Evolutionary conservation across 2,888 invertebrate species (phyloP).

Genomic region (Hemicrepidius hirtus): DNA sequence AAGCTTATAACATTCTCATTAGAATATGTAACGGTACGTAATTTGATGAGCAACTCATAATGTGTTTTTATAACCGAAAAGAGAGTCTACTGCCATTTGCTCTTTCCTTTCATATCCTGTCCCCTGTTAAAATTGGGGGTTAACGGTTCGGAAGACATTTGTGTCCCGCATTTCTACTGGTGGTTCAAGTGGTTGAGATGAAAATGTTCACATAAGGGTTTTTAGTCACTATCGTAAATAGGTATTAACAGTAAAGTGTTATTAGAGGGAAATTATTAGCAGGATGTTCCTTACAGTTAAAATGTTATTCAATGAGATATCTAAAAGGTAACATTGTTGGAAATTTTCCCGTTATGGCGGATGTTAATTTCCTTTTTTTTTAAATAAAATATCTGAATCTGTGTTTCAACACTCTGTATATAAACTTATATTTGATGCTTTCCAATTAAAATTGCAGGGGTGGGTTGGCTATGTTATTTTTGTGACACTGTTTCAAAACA

Average conservation of each 20-base stretch:
- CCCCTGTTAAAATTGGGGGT: conserved; percentile 34
- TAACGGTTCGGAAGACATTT: conserved; percentile 45
- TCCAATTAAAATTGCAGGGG: no score
- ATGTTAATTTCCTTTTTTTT: no score
- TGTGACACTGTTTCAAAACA: background rate
- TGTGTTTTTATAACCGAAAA: conserved; percentile 17
- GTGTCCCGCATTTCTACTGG: conserved; percentile 27
- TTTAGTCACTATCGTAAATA: conserved; percentile 19
- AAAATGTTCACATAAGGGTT: conserved; percentile 19
- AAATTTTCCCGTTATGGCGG: no score
- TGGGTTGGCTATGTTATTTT: no score
- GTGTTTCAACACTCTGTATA: no score
- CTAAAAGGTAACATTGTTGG: no score
- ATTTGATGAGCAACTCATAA: conserved; percentile 23
- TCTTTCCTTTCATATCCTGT: conserved; percentile 30
- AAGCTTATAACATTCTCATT: no score
- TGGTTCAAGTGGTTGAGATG: conserved; percentile 2
- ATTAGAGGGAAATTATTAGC: background rate
- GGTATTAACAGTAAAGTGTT: background rate
- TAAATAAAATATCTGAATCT: no score
- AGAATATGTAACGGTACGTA: background rate
- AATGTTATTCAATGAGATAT: no score
- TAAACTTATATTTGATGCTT: no score
- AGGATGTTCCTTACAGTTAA: background rate
- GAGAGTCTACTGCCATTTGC: conserved; percentile 21